phyloP scores from a whole-genome alignment of 2,888 invertebrate genomes.

The Lithosia quadra region DNA sequence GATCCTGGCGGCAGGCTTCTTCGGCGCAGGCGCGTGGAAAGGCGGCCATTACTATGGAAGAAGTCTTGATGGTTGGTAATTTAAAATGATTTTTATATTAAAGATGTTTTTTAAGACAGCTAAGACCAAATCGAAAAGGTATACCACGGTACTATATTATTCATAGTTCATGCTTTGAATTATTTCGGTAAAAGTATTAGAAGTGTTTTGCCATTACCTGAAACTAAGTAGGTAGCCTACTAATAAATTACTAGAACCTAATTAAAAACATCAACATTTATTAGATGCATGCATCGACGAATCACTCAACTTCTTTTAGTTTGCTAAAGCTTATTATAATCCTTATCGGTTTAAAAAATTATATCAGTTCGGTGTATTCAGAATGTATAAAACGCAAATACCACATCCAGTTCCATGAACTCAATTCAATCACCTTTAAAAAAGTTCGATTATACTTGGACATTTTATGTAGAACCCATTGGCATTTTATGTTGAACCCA shows the following conservation, averaged over 20 bases:
- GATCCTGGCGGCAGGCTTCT: slow-evolving; percentile 93
- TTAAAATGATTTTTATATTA: not conserved
- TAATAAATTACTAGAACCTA: no score
- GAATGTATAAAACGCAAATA: not conserved
- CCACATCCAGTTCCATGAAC: not conserved
- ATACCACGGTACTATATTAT: no score
- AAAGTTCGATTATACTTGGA: not conserved
- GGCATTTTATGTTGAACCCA: not conserved
- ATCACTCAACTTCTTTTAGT: no score
- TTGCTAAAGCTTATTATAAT: no score
- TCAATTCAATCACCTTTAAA: not conserved
- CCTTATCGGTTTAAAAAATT: no score
- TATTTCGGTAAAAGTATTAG: no score
- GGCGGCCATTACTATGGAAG: slow-evolving; percentile 85
- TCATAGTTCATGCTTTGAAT: no score
- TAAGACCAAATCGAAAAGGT: no score
- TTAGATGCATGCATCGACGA: no score
- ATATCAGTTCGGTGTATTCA: not conserved
- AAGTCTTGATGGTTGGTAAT: slow-evolving; percentile 88
- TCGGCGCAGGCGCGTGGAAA: slow-evolving; percentile 91
- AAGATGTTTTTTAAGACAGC: not conserved
- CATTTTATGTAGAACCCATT: not conserved
- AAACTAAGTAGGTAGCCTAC: no score
- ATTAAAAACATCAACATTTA: no score
- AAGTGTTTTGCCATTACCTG: no score